Base-by-base conservation (phyloP, 2,888 invertebrate genomes). In the Nycteola revayana region DNA sequence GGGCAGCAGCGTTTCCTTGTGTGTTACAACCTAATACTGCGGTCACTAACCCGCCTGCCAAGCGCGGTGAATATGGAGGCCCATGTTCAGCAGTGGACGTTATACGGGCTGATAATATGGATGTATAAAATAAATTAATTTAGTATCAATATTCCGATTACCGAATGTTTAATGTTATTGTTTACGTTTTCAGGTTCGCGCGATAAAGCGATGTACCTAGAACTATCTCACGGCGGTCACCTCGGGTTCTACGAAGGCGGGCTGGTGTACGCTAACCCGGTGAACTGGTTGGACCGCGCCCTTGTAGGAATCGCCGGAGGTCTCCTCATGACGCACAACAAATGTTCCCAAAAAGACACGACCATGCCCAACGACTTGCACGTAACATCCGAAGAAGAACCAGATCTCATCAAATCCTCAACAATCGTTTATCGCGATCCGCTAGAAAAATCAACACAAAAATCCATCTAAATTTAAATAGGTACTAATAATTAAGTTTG, bases 181-280 rank as follows among this genome's bases (percentile, higher is more conserved):
- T 14, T 14, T n/a, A n/a, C 18, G n/a, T 21, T 66, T 72, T 72
- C 77, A 95, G 95, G 86, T 51, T 91, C 91, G 5, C 92, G 91
- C 38, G 90, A 90, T 29, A 93, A 93, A 57, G 89, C 91, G 1
- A 90, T 96, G 56, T 96, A 94, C 67, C 84, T 97, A 34, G 94
- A 96, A 72, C 84, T 96, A 10, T 93, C 95, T 6, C 97, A 98
- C 74, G 98, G 98, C 7, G 98, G 98, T 2, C 98, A 98, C 81
- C 90, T 98, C 49, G 98, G 98, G 9, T 98, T 96, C 82, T 97
- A 97, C 75, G 98, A 98, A 82, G 97, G 97, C 6, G 96, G 96
- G 9, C 80, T 94, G 11, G 70, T 97, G 1, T 94, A 95, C 75
- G 97, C 98, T 0, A 95, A 96, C 69, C 94, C 95, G 0, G 94